phyloP scores from a whole-genome alignment of 2,888 invertebrate species.

The Ophioninae sp. region DNA sequence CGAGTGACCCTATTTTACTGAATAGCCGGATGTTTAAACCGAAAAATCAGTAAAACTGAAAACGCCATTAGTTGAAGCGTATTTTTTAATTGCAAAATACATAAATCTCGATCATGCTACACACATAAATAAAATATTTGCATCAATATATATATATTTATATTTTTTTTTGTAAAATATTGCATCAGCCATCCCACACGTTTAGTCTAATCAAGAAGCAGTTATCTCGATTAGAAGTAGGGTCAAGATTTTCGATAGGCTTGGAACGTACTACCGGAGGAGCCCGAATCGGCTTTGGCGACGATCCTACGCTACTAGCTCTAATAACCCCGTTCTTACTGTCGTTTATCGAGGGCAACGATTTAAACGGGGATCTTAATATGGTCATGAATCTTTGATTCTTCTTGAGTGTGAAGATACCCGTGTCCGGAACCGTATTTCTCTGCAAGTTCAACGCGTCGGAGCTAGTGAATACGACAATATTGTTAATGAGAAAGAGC shows the following conservation, averaged over 20 bases:
- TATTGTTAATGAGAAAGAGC: not conserved
- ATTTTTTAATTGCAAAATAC: not conserved
- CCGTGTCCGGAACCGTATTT: constrained; percentile 75
- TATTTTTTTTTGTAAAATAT: not conserved
- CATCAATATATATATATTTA: no score
- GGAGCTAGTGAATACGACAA: constrained; percentile 42
- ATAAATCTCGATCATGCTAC: not conserved
- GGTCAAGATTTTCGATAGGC: constrained; percentile 20
- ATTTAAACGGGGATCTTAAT: constrained; percentile 78
- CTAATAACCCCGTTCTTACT: constrained; percentile 77
- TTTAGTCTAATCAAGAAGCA: constrained; percentile 9
- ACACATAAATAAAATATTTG: not conserved
- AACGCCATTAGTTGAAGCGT: not conserved
- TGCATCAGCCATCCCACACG: constrained; percentile 11
- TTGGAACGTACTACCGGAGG: constrained; percentile 76
- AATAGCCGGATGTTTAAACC: not conserved
- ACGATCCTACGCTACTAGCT: constrained; percentile 77
- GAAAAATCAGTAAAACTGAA: not conserved
- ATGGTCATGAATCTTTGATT: constrained; percentile 78
- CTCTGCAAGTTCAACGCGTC: constrained; percentile 74
- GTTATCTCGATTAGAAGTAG: constrained; percentile 8
- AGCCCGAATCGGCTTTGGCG: constrained; percentile 71
- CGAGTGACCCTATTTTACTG: not conserved
- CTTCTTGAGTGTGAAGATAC: constrained; percentile 77
- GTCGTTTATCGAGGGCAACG: constrained; percentile 76